These are phyloP conservation scores for Corydoras maculifer DNA, from an alignment of 2,113 vertebrate genomes.

Conservation along the genomic window DNA sequence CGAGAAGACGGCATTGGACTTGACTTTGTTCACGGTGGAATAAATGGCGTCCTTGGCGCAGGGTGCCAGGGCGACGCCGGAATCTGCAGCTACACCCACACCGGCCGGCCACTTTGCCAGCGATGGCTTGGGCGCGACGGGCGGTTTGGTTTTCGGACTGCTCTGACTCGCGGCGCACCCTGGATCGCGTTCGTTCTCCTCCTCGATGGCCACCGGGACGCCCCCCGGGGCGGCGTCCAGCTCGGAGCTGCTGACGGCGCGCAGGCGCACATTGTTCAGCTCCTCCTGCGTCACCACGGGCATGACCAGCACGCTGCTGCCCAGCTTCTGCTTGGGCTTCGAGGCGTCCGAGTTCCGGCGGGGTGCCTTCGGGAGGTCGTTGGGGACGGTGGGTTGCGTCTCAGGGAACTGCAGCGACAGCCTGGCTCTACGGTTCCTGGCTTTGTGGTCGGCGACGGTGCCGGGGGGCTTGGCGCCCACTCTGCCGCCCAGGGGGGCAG, in stretches of 20 bases:
- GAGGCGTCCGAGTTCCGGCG: slow-evolving; percentile 71
- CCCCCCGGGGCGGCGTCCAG: slow-evolving; percentile 55
- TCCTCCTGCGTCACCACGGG: slow-evolving; percentile 80
- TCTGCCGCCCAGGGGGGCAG: slow-evolving; percentile 66
- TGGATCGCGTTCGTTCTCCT: slow-evolving; percentile 55
- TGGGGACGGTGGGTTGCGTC: slow-evolving; percentile 40
- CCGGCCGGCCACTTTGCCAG: slow-evolving; percentile 64
- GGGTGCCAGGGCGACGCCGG: slow-evolving; percentile 26
- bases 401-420: slow-evolving; percentile 73
- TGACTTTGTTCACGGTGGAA: slow-evolving; percentile 58
- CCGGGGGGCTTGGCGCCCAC: slow-evolving; percentile 62
- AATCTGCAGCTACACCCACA: slow-evolving; percentile 4
- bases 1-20: slow-evolving; percentile 47
- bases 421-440: slow-evolving; percentile 64
- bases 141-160: slow-evolving; percentile 71
- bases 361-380: slow-evolving; percentile 68
- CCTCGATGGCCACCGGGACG: slow-evolving; percentile 43
- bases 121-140: slow-evolving; percentile 72
- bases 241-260: slow-evolving; percentile 74
- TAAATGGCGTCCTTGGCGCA: slow-evolving; percentile 51
- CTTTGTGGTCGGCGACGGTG: slow-evolving; percentile 55
- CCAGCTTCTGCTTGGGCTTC: slow-evolving; percentile 66
- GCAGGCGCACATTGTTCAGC: slow-evolving; percentile 72
- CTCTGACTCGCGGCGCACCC: not conserved
- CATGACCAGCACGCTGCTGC: slow-evolving; percentile 70